These are phyloP conservation scores for Leptodactylus fallax DNA, from an alignment of 2,797 vertebrate genomes.

Conservation along the genomic window DNA sequence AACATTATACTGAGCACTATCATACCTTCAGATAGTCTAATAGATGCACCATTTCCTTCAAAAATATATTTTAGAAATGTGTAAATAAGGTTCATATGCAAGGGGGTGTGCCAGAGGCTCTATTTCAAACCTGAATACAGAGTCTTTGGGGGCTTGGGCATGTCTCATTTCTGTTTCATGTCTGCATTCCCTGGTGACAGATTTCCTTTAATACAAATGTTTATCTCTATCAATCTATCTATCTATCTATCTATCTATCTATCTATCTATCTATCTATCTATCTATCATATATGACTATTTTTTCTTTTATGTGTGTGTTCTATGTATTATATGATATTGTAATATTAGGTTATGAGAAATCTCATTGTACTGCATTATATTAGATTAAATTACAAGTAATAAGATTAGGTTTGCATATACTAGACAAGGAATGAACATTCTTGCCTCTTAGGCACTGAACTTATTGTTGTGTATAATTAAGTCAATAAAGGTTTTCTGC, in stretches of 20 bases:
- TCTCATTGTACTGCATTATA: background rate
- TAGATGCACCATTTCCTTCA: too few relatives aligned
- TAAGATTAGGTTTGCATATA: background rate
- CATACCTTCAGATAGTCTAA: too few relatives aligned
- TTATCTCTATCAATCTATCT: background rate
- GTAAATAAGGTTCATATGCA: too few relatives aligned
- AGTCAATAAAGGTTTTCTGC: background rate
- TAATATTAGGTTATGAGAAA: background rate
- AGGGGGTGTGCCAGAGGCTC: too few relatives aligned
- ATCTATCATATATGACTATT: too few relatives aligned
- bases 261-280: background rate
- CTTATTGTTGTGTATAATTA: slow-evolving; percentile 27
- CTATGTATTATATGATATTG: background rate
- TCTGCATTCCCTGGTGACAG: too few relatives aligned
- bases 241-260: background rate
- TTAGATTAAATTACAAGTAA: background rate
- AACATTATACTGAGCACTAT: too few relatives aligned
- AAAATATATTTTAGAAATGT: too few relatives aligned
- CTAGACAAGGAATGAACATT: background rate
- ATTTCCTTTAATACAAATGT: too few relatives aligned
- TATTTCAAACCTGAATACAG: too few relatives aligned
- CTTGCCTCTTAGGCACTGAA: background rate
- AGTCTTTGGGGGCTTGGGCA: too few relatives aligned
- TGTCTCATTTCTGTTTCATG: too few relatives aligned
- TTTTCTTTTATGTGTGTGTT: background rate